Percentiles rank a stretch among this genome's conserved stretches.
These are phyloP conservation scores for Fissipunctia ypsillon DNA, from an alignment of 2,888 invertebrate species.

Conservation along the genomic window DNA sequence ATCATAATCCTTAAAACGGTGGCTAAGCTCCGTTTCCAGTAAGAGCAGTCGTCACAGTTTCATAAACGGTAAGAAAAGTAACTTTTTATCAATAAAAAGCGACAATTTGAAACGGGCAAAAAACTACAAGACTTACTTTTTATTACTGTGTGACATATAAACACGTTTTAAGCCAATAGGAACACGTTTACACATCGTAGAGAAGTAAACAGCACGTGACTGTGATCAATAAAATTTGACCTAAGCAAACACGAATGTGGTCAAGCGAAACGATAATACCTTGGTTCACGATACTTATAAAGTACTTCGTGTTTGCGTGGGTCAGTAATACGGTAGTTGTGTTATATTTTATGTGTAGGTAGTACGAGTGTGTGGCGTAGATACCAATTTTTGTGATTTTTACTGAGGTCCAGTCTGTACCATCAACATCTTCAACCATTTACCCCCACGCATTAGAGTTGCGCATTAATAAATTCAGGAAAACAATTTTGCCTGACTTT, in stretches of 20 bases:
- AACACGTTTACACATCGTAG: conserved; percentile 20
- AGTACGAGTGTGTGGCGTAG: background rate
- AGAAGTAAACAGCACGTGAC: conserved; percentile 35
- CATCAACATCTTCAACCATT: no score
- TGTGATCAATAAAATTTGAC: conserved; percentile 53
- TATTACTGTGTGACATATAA: conserved; percentile 14
- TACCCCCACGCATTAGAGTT: no score
- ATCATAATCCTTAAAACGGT: no score
- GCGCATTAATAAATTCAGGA: no score
- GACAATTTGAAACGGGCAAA: background rate
- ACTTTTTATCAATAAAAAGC: background rate
- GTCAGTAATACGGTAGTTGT: background rate
- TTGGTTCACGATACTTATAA: conserved; percentile 29
- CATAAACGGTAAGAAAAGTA: background rate
- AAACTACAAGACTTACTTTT: background rate
- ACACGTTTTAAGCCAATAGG: conserved; percentile 10
- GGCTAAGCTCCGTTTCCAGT: no score
- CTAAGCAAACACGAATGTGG: conserved; percentile 47
- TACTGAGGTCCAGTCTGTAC: background rate
- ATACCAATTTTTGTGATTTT: background rate
- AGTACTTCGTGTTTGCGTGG: conserved; percentile 21
- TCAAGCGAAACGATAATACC: conserved; percentile 35
- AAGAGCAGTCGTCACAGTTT: background rate
- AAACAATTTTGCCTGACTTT: no score
- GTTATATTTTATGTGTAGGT: conserved; percentile 14